Conservation (phyloP, 1,140 invertebrate species). For the Hylaeus anthracinus region DNA sequence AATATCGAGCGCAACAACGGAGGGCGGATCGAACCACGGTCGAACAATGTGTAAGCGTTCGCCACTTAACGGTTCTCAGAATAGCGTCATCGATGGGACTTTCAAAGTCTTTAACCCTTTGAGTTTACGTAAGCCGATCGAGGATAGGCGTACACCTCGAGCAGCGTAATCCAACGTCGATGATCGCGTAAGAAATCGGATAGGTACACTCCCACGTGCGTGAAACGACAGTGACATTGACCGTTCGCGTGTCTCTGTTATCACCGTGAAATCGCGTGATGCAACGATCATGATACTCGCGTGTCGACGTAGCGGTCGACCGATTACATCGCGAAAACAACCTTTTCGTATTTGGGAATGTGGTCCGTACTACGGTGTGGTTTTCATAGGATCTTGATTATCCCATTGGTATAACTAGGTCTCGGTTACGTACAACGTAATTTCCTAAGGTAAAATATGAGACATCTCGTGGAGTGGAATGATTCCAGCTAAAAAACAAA, state of each 20-base stretch:
- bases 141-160: slow-evolving; percentile 41
- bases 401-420: too few relatives aligned
- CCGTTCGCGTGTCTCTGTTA: slow-evolving; percentile 2
- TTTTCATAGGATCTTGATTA: too few relatives aligned
- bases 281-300: not conserved
- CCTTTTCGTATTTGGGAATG: too few relatives aligned
- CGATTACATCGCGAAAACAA: not conserved
- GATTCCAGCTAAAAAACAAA: too few relatives aligned
- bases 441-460: too few relatives aligned
- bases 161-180: slow-evolving; percentile 28
- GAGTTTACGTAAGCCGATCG: slow-evolving; percentile 51
- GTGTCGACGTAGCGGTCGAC: not conserved
- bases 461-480: too few relatives aligned
- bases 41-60: slow-evolving; percentile 47
- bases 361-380: too few relatives aligned
- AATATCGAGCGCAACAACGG: slow-evolving; percentile 54
- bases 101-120: slow-evolving; percentile 54
- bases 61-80: slow-evolving; percentile 53
- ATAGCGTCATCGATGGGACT: slow-evolving; percentile 52
- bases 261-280: not conserved
- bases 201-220: slow-evolving; percentile 34
- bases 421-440: too few relatives aligned
- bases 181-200: slow-evolving; percentile 16
- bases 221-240: slow-evolving; percentile 50
- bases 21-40: slow-evolving; percentile 56